Base-by-base conservation (phyloP, 2,888 invertebrate species). In the Chymomyza procnemis region DNA sequence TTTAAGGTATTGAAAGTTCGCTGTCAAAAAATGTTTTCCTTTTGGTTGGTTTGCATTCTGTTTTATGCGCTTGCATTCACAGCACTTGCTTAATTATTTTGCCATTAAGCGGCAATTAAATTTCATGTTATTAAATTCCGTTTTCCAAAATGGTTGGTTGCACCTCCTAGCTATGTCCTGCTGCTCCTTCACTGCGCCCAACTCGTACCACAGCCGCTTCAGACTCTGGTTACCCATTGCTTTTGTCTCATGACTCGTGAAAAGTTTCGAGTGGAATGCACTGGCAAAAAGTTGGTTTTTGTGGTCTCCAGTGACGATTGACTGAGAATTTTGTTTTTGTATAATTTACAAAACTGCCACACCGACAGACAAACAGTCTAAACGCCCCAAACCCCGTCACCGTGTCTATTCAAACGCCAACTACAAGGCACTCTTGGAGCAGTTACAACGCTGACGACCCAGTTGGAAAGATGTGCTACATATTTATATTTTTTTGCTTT, bases 51-150 rank as follows among this genome's bases (percentile, higher is more conserved):
- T 71, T n/a, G 69, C 59, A 77, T 67, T 61, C 67, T 56, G 14
- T 62, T 46, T 41, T 60, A 47, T 56, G 48, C 67, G 55, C 12
- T 22, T 46, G 48, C 66, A 54, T 12, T 61, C 57, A 26, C 70
- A 67, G 64, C 71, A 41, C 57, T 64, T 75, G 80, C 66, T 67
- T 77, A 80, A 82, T 80, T 78, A 82, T 78, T 80, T 73, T 67
- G 69, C 65, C 75, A 80, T 80, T 82, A 72, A 80, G 73, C 69
- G 67, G 61, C 83, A 80, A 75, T 82, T 82, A 66, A 75, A 80
- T 74, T 61, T 64, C 34, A 59, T 60, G 62, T 16, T 69, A 66
- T 63, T 58, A 67, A 41, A 41, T 41, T 41, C 34, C 34, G 34
- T 41, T 41, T 41, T 41, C 34, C 34, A 41, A 41, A 41, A 41